These are phyloP conservation scores for Iphiclides podalirius DNA, from an alignment of 2,888 invertebrate species.

Conservation along the genomic window DNA sequence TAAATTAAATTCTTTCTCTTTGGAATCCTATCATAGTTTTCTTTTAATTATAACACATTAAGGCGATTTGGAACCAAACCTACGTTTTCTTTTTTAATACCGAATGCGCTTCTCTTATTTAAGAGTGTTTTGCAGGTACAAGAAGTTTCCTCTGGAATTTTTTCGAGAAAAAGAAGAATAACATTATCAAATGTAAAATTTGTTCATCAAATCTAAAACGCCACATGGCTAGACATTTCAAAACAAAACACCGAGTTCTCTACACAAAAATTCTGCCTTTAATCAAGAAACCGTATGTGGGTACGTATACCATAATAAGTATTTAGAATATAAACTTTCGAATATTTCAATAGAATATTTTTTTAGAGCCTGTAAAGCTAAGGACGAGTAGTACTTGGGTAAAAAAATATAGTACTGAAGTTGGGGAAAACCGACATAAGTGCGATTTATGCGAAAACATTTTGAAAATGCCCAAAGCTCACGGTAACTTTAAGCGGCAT, in stretches of 20 bases:
- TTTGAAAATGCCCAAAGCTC: conserved; percentile 17
- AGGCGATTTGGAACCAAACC: too few relatives aligned
- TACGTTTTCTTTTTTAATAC: too few relatives aligned
- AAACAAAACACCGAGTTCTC: conserved; percentile 8
- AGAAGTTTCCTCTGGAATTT: conserved; percentile 14
- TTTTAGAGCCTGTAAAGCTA: neutral
- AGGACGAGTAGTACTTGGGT: conserved; percentile 7
- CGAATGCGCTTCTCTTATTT: too few relatives aligned
- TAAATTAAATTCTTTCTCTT: too few relatives aligned
- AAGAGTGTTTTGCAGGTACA: conserved; percentile 13
- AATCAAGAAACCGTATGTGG: neutral
- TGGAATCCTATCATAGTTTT: too few relatives aligned
- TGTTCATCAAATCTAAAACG: conserved; percentile 7
- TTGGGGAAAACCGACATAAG: conserved; percentile 7
- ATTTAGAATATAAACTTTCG: neutral
- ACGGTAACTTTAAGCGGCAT: conserved; percentile 19
- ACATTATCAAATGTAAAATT: conserved; percentile 11
- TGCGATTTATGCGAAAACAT: conserved; percentile 13
- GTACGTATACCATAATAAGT: conserved; percentile 9
- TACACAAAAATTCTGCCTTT: conserved; percentile 5
- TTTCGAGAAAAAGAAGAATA: neutral
- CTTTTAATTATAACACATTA: too few relatives aligned
- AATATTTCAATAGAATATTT: neutral
- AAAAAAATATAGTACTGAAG: conserved; percentile 8
- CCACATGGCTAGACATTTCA: conserved; percentile 17